Conservation (phyloP, 2,113 vertebrate species). For the Cariama cristata region DNA sequence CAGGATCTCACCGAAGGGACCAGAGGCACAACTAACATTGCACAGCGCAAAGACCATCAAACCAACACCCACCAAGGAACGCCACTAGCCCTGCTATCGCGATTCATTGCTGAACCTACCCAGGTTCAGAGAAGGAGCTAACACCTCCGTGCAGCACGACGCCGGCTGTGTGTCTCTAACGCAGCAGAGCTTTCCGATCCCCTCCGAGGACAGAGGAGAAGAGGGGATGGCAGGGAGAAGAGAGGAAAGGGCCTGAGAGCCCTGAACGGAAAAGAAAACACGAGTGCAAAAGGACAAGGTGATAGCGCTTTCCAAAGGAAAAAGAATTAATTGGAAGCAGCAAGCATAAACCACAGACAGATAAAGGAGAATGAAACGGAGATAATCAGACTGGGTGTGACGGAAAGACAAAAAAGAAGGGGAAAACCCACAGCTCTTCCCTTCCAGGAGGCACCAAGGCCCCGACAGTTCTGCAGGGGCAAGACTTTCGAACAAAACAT, state of each 20-base stretch:
- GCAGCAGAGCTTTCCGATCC: background rate
- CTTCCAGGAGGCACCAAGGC: slow-evolving; percentile 23
- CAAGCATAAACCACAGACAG: slow-evolving; percentile 3
- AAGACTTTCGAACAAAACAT: background rate
- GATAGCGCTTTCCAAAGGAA: slow-evolving; percentile 3
- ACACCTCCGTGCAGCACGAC: accelerated
- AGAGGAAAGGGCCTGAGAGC: background rate
- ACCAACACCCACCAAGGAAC: background rate
- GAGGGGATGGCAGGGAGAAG: background rate
- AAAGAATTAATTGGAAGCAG: slow-evolving; percentile 34
- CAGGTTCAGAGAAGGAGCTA: background rate
- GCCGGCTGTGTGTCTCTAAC: accelerated
- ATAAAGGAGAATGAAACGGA: background rate
- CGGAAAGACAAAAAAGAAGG: background rate
- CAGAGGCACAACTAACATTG: background rate
- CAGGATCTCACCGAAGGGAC: background rate
- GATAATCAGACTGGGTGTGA: background rate
- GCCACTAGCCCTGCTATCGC: accelerated
- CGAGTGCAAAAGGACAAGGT: background rate
- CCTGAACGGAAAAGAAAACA: background rate
- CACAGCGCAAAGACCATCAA: background rate
- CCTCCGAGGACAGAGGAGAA: background rate
- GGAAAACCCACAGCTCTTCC: background rate
- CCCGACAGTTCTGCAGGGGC: background rate
- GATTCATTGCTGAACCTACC: background rate